phyloP scores from a whole-genome alignment of 2,113 vertebrate species.

The Centrocercus urophasianus region DNA sequence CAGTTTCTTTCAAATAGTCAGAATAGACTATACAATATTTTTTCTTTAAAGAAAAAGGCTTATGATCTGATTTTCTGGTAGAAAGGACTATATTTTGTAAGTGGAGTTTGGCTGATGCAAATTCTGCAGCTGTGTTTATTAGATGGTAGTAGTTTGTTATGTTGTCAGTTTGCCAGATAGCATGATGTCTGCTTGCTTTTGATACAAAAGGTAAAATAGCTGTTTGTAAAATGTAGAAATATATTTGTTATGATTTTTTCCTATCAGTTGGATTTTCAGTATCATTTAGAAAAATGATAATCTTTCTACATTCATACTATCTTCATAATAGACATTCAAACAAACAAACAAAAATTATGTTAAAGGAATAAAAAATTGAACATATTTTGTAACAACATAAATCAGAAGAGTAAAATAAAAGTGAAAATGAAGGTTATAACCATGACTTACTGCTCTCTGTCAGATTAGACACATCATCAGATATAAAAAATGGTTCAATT shows the following conservation, averaged over 20 bases:
- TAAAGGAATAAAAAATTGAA: not conserved
- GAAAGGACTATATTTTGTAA: not conserved
- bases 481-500: not conserved
- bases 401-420: slow-evolving; percentile 3
- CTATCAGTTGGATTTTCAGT: not conserved
- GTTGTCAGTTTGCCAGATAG: not conserved
- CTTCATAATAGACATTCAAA: not conserved
- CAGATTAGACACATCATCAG: slow-evolving; percentile 4
- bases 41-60: not conserved
- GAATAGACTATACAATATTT: not conserved
- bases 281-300: not conserved
- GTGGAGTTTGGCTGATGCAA: not conserved
- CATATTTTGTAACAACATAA: not conserved
- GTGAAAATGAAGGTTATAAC: not conserved
- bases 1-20: not conserved
- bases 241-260: not conserved
- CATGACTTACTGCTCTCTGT: not conserved
- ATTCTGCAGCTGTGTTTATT: slow-evolving; percentile 48
- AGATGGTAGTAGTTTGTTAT: not conserved
- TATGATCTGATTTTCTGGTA: not conserved
- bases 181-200: not conserved
- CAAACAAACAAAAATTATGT: not conserved
- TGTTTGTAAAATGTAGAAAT: not conserved
- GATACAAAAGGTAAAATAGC: not conserved
- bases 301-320: not conserved